Conservation (phyloP, 2,113 vertebrate species). For the Daubentonia madagascariensis region DNA sequence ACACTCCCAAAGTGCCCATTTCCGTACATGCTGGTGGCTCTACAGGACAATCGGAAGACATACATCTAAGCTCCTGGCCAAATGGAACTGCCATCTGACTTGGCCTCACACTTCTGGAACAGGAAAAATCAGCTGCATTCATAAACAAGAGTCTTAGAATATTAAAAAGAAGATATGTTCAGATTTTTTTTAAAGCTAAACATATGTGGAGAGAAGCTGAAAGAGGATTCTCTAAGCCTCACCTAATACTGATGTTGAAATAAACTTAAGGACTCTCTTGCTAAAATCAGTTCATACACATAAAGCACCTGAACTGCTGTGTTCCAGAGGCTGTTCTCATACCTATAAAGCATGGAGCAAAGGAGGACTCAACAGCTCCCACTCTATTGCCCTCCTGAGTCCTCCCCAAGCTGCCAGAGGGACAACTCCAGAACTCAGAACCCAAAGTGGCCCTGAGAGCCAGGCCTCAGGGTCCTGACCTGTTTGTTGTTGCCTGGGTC, state of each 20-base stretch:
- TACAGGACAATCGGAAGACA: not conserved
- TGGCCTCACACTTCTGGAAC: not conserved
- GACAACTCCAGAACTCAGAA: not conserved
- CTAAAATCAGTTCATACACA: not conserved
- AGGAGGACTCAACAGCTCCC: not conserved
- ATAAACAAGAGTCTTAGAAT: not conserved
- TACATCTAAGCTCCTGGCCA: not conserved
- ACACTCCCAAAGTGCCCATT: not conserved
- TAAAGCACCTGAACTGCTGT: not conserved
- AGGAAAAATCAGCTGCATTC: not conserved
- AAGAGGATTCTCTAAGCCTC: not conserved
- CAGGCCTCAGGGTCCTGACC: not conserved
- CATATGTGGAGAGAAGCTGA: not conserved
- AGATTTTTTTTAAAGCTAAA: not conserved
- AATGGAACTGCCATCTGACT: rapidly evolving
- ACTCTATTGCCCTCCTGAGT: not conserved
- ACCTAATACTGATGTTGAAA: not conserved
- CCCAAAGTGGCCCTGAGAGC: not conserved
- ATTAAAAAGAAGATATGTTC: not conserved
- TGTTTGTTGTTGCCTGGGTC: not conserved
- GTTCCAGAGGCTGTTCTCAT: not conserved
- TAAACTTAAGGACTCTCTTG: not conserved
- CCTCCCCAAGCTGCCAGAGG: not conserved
- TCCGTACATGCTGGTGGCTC: too few species aligned
- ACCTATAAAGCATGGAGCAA: not conserved